phyloP scores from a whole-genome alignment of 1,140 invertebrate genomes.

The Spodoptera frugiperda region DNA sequence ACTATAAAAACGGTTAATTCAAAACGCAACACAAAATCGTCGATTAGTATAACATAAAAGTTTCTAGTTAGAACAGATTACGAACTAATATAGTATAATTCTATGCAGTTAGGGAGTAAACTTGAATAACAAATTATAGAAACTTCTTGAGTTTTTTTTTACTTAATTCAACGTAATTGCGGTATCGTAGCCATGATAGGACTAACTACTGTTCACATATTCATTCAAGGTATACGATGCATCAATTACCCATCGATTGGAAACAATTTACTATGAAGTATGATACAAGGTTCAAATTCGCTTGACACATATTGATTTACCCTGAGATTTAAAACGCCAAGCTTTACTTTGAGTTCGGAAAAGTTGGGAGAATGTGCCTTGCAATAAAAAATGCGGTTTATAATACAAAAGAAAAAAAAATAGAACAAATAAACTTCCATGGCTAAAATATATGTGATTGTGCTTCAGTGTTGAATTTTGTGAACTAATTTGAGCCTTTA shows the following conservation, averaged over 20 bases:
- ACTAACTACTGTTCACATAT: not conserved
- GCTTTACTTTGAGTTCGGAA: no score
- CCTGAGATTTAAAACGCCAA: no score
- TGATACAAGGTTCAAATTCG: not conserved
- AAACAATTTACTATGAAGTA: not conserved
- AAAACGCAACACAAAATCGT: not conserved
- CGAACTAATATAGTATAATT: not conserved
- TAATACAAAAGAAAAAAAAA: no score
- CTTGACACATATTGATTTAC: no score
- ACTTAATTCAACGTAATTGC: not conserved
- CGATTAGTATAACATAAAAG: not conserved
- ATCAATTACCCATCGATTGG: constrained; percentile 6
- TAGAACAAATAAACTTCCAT: no score
- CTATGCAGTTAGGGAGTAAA: not conserved
- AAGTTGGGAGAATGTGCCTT: no score
- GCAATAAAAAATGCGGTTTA: no score
- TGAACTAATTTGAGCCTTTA: no score
- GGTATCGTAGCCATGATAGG: no score
- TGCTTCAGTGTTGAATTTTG: no score
- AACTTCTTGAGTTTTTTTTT: no score
- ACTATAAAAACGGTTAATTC: not conserved
- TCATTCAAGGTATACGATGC: not conserved
- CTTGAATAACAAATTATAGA: not conserved
- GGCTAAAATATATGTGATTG: no score
- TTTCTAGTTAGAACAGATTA: not conserved